Base-by-base conservation (phyloP, 2,113 vertebrate species). In the Sapayoa aenigma region DNA sequence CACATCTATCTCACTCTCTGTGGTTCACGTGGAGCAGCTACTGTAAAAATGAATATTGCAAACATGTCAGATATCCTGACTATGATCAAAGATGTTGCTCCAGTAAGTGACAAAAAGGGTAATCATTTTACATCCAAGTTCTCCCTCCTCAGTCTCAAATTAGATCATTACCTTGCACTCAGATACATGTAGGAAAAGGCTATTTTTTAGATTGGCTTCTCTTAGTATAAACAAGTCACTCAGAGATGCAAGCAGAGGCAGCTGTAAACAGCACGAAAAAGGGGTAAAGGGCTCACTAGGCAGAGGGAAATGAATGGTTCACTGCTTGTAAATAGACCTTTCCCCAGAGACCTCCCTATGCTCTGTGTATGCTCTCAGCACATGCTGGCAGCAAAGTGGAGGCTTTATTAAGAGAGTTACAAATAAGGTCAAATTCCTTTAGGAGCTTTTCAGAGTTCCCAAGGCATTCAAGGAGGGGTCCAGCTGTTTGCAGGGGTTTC, bases 341-440 rank as follows among this genome's bases (percentile, higher is more conserved):
- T 95, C 93, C 72, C 87, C 68, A 67, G 82, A 95, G 90, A 90
- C 85, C 72, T 86, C 79, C 31, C 68, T 56, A 23, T 53, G 76
- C 60, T 93, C 83, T 94, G 90, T 19, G 52, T 37, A 79, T 68
- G 88, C 47, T 93, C 60, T 49, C 83, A 55, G 77, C 66, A 88
- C 69, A 92, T 12, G n/a, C 73, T 94, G 86, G 65, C 90, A 95
- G 76, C 73, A 73, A 94, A 93, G 58, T 14, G n/a, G 83, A 90
- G 71, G 53, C 81, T 94, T 95, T 84, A 94, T 87, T 92, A 93
- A 92, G 35, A 78, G 82, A 93, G 90, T 58, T 82, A 92, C 86
- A 95, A 93, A 95, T 87, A 95, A 89, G 91, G 90, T 96, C 92
- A 94, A 84, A 96, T 97, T 96, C 95, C 90, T 96, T 75, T 42